Percentiles rank a stretch among this genome's conserved stretches.
Conservation (phyloP, 1,140 invertebrate genomes). For the Whitmania pigra region DNA sequence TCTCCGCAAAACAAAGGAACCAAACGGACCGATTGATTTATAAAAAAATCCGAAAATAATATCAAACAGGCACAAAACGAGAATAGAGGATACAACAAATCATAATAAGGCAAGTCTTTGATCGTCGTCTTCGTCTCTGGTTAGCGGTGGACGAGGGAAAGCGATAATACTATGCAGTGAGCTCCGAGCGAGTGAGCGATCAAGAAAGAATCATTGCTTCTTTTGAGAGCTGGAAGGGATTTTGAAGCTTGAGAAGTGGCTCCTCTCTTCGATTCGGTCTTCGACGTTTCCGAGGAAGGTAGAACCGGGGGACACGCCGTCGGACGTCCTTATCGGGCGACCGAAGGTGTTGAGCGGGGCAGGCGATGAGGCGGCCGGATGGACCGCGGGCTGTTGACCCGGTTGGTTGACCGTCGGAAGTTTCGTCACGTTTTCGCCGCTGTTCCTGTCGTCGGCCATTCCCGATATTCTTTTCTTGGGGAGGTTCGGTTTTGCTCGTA, state of each 20-base stretch:
- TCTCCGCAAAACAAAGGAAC: no score
- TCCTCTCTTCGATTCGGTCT: background rate
- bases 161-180: no score
- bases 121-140: no score
- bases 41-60: no score
- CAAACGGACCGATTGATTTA: no score
- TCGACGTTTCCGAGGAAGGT: background rate
- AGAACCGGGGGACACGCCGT: background rate
- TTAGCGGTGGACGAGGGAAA: no score
- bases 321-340: background rate
- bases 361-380: no score
- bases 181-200: background rate
- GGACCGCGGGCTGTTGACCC: no score
- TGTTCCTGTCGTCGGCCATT: background rate
- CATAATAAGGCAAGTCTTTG: no score
- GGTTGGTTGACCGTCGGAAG: background rate
- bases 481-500: background rate
- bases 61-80: no score
- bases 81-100: no score
- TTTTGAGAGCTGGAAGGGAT: background rate
- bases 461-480: constrained; percentile 3
- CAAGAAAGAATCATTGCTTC: background rate
- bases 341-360: background rate
- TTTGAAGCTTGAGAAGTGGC: background rate
- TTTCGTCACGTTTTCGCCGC: background rate